Conservation (phyloP, 2,888 invertebrate genomes). For the Drosophila multiciliata region DNA sequence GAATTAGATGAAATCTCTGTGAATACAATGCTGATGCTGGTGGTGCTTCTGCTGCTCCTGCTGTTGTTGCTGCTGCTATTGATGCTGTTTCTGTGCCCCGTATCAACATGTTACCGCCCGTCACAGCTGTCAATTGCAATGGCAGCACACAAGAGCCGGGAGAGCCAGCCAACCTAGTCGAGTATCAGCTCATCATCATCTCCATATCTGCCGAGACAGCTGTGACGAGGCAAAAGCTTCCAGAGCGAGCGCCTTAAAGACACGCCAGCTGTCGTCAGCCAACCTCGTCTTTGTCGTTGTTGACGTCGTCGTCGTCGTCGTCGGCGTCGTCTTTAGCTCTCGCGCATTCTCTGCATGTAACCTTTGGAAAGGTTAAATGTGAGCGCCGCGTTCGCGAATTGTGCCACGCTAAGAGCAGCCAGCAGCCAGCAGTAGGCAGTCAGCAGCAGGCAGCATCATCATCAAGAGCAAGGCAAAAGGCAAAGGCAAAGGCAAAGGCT, state of each 20-base stretch:
- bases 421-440: conserved; percentile 9
- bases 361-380: conserved; percentile 76
- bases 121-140: conserved; percentile 69
- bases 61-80: background rate
- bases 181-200: conserved; percentile 56
- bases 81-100: conserved; percentile 12
- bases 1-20: conserved; percentile 59
- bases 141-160: conserved; percentile 13
- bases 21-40: conserved; percentile 35
- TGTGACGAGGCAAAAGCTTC: conserved; percentile 51
- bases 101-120: conserved; percentile 63
- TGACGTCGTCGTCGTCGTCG: conserved; percentile 10
- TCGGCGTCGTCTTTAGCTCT: conserved; percentile 28
- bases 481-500: conserved; percentile 41
- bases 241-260: conserved; percentile 26
- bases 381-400: conserved; percentile 67
- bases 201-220: conserved; percentile 56
- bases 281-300: conserved; percentile 11
- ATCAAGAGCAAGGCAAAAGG: conserved; percentile 45
- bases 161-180: conserved; percentile 24
- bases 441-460: conserved; percentile 20
- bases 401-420: conserved; percentile 59
- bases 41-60: background rate
- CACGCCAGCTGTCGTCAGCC: conserved; percentile 54
- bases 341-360: conserved; percentile 59